Conservation (phyloP, 1,140 invertebrate genomes). For the Rhopalosiphum maidis region DNA sequence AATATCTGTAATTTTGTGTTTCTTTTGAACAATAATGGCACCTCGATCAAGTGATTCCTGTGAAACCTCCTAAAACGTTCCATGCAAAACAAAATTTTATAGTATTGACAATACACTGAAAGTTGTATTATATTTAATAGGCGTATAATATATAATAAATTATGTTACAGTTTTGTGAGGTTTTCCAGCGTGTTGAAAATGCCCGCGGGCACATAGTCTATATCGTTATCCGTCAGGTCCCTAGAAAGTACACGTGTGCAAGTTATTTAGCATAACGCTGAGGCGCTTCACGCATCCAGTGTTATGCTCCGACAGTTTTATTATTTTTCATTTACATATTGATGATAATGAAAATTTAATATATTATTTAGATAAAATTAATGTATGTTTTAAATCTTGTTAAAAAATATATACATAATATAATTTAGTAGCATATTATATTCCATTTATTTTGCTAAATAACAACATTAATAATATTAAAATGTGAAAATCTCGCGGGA, state of each 20-base stretch:
- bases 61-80: constrained; percentile 27
- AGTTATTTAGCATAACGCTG: neutral
- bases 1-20: constrained; percentile 43
- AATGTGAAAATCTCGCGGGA: too few relatives aligned
- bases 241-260: constrained; percentile 61
- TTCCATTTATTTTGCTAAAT: too few relatives aligned
- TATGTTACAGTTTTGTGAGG: constrained; percentile 72
- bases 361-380: too few relatives aligned
- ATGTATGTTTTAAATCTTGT: too few relatives aligned
- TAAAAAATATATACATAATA: too few relatives aligned
- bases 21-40: constrained; percentile 45
- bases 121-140: neutral
- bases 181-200: constrained; percentile 77
- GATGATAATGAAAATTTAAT: too few relatives aligned
- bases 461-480: too few relatives aligned
- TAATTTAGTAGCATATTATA: too few relatives aligned
- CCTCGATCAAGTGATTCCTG: constrained; percentile 39
- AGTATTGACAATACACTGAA: neutral
- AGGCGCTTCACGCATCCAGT: neutral
- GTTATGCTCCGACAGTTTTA: too few relatives aligned
- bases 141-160: constrained; percentile 3
- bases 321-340: too few relatives aligned
- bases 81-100: neutral
- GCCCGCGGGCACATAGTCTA: constrained; percentile 77
- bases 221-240: constrained; percentile 79